Evolutionary conservation across 2,888 invertebrate genomes (phyloP), one percentile per base, ranked within the genome.

Genomic region (Arctia plantaginis): DNA sequence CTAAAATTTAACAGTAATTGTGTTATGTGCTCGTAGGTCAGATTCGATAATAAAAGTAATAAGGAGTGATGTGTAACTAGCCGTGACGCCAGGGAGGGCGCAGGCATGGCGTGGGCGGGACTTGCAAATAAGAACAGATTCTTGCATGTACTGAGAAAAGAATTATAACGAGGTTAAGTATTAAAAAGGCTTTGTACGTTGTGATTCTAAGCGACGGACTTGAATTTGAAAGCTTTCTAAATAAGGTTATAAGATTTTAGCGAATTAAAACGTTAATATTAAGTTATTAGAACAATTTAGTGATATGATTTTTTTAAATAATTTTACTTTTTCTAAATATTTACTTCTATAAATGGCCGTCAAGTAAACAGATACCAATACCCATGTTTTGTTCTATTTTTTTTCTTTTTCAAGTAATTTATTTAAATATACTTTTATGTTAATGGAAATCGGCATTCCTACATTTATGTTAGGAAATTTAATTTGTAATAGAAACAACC

Each of bases 1-100:
- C 90, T 89, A 88, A 87, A 87, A 88, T 91, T 92, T 88, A 84
- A 84, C 80, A 55, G 85, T 92, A 91, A 93, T 93, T 92, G 89
- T 85, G 88, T 92, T 92, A 92, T 88, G 82, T 79, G 80, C 66
- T 84, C 81, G 81, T 86, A 86, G 82, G 83, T 84, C 82, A 82
- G 80, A 80, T 79, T 77, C 79, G 3, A 70, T 55, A 71, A 74
- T 51, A 76, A 69, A 76, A 77, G 78, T 84, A 86, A 88, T 83
- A 84, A 88, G 83, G 75, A 78, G 81, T 74, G 85, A 86, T 81
- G 35, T 27, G n/a, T 39, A 86, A 88, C 84, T 83, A 87, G 82
- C 77, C 75, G 80, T 74, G 85, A 86, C 81, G 76, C 73, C 66
- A 66, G 59, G 47, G 51, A 77, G 73, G 74, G 65, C 66, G 64